phyloP scores from a whole-genome alignment of 2,113 vertebrate genomes.

The Salvator merianae region DNA sequence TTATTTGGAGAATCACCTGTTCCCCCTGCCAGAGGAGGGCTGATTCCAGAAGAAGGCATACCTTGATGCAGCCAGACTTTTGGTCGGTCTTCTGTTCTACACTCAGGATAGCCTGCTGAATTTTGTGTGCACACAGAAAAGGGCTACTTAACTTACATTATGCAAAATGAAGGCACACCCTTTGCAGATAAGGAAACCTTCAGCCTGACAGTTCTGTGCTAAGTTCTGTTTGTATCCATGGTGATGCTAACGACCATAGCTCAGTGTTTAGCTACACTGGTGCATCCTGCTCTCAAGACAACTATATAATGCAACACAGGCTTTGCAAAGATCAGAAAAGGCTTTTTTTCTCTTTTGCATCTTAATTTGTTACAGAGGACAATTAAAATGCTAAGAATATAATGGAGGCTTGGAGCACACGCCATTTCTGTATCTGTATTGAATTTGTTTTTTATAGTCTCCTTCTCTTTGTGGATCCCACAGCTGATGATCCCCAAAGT shows the following conservation, averaged over 20 bases:
- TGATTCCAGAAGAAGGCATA: too few species aligned
- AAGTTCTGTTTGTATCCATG: background rate
- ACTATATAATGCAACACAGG: too few species aligned
- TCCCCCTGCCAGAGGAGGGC: too few species aligned
- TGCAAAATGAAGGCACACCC: background rate
- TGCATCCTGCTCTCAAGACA: background rate
- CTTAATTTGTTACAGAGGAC: rapidly evolving
- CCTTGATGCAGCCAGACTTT: too few species aligned
- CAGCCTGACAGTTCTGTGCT: background rate
- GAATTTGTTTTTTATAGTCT: rapidly evolving
- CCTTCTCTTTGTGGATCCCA: background rate
- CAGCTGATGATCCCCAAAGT: background rate
- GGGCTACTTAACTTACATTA: too few species aligned
- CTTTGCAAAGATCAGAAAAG: background rate
- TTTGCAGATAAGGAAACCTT: background rate
- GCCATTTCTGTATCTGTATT: rapidly evolving
- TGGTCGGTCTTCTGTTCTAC: too few species aligned
- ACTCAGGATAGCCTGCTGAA: too few species aligned
- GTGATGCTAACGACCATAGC: background rate
- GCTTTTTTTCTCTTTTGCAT: background rate
- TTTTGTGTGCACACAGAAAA: too few species aligned
- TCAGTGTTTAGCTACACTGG: background rate
- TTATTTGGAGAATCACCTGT: too few species aligned
- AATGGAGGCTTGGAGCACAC: background rate
- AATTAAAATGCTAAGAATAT: rapidly evolving